Conservation (phyloP, 2,888 invertebrate species). For the Idaea straminata region DNA sequence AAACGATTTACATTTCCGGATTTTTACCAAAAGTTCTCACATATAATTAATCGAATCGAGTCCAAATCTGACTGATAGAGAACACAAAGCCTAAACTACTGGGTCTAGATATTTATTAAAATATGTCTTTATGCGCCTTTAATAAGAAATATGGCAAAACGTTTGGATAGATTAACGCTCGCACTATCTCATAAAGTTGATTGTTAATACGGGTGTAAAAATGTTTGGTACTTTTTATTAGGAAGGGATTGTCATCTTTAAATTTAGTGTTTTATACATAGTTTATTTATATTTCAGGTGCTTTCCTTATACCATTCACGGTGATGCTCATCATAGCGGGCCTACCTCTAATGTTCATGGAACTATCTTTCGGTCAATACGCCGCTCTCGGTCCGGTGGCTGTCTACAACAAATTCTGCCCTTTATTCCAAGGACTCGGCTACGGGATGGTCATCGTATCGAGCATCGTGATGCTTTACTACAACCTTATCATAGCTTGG, state of each 20-base stretch:
- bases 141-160: too few species aligned
- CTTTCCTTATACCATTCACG: constrained; percentile 91
- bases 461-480: constrained; percentile 87
- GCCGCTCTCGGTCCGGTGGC: constrained; percentile 89
- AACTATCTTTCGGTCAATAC: constrained; percentile 91
- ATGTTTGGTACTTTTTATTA: too few species aligned
- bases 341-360: constrained; percentile 91
- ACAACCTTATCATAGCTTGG: constrained; percentile 89
- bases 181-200: too few species aligned
- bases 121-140: background rate
- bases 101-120: background rate
- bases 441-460: constrained; percentile 90
- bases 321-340: constrained; percentile 90
- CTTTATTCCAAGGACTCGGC: constrained; percentile 86
- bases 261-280: background rate
- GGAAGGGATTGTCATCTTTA: too few species aligned
- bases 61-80: background rate
- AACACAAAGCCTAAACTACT: background rate
- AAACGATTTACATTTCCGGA: constrained; percentile 2
- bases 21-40: background rate
- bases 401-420: constrained; percentile 89
- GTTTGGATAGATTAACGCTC: too few species aligned
- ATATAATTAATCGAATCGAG: background rate
- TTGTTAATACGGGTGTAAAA: too few species aligned
- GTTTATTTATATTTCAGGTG: constrained; percentile 73